phyloP scores from a whole-genome alignment of 2,888 invertebrate genomes.

The Sceliomorpha sp. region DNA sequence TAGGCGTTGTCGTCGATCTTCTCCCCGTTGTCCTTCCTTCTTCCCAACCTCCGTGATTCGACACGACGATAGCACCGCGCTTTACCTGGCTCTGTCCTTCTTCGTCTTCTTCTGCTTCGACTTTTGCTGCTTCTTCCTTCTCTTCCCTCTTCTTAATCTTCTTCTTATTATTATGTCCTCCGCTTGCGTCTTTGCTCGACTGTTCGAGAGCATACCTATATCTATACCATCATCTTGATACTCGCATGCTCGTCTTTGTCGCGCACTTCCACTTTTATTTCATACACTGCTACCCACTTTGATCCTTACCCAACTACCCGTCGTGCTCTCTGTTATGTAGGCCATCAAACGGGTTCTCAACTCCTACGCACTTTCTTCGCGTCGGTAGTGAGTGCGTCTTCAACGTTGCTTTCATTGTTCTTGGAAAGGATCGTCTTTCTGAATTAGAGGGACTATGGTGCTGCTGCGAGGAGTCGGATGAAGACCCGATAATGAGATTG shows the following conservation, averaged over 20 bases:
- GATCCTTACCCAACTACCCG: slow-evolving; percentile 61
- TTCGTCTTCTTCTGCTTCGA: slow-evolving; percentile 25
- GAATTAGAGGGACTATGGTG: no score
- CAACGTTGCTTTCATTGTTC: no score
- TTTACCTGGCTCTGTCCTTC: slow-evolving; percentile 39
- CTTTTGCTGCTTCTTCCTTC: slow-evolving; percentile 42
- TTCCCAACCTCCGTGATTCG: slow-evolving; percentile 11
- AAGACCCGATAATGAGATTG: no score
- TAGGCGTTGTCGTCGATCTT: slow-evolving; percentile 49
- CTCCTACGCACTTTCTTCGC: slow-evolving; percentile 70
- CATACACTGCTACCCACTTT: slow-evolving; percentile 58
- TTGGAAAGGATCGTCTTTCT: no score
- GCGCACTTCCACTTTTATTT: background rate
- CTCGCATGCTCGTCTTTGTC: slow-evolving; percentile 9
- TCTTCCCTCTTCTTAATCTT: slow-evolving; percentile 37
- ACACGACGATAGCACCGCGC: no score
- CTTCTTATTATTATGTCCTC: no score
- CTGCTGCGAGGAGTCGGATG: no score
- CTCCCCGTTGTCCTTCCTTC: slow-evolving; percentile 37
- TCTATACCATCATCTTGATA: no score
- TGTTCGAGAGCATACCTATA: no score
- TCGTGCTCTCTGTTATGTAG: slow-evolving; percentile 67
- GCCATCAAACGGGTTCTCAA: slow-evolving; percentile 74
- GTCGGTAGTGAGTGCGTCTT: no score
- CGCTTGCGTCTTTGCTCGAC: no score